These are phyloP conservation scores for Auanema sp. DNA, from an alignment of 2,888 invertebrate species.

Conservation along the genomic window DNA sequence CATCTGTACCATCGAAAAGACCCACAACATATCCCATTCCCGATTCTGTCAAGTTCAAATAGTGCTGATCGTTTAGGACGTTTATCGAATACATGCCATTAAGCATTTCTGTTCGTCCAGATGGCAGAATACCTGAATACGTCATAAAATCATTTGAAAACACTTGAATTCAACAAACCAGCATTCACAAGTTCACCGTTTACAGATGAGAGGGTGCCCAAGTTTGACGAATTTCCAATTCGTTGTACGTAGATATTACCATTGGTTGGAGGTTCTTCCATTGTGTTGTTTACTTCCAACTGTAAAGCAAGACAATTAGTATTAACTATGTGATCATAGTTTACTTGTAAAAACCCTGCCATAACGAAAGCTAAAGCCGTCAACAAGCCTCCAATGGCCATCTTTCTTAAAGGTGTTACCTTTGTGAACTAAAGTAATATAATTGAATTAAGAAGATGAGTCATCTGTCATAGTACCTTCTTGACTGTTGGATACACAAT, in stretches of 20 bases:
- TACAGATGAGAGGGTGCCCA: conserved; percentile 24
- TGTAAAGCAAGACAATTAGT: conserved; percentile 9
- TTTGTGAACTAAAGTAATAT: conserved; percentile 55
- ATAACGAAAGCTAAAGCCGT: conserved; percentile 82
- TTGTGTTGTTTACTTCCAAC: conserved; percentile 40
- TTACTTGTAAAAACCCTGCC: conserved; percentile 65
- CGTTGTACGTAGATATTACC: conserved; percentile 36
- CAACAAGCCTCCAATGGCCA: conserved; percentile 83
- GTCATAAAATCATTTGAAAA: background rate
- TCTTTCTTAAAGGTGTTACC: conserved; percentile 80
- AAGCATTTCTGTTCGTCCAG: conserved; percentile 30
- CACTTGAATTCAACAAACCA: background rate
- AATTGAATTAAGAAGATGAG: background rate
- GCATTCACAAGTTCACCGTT: conserved; percentile 17
- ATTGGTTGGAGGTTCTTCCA: conserved; percentile 32
- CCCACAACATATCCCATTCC: conserved; percentile 50
- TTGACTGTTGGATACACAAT: conserved; percentile 66
- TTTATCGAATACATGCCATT: conserved; percentile 34
- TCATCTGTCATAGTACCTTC: conserved; percentile 31
- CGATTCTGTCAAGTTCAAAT: conserved; percentile 27
- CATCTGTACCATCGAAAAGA: conserved; percentile 30
- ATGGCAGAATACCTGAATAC: conserved; percentile 21
- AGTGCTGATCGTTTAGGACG: conserved; percentile 21
- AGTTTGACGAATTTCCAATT: conserved; percentile 35
- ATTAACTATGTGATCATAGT: background rate